Base-by-base conservation (phyloP, 2,888 invertebrate genomes). In the Caenorhabditis panamensis region DNA sequence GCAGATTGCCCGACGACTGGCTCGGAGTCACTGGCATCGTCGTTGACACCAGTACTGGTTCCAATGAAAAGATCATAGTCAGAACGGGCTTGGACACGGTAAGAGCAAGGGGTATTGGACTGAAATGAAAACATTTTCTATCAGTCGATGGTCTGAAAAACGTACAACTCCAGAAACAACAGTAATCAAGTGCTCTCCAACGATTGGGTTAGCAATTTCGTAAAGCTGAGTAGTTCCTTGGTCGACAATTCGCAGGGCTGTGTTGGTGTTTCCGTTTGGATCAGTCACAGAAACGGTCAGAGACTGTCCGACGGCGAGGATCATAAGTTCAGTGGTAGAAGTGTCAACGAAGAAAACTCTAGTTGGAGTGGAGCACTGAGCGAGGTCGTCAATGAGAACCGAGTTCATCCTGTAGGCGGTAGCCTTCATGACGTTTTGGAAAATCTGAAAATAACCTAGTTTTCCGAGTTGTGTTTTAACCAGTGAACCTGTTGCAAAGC, bases 331-430 rank as follows among this genome's bases (percentile, higher is more conserved):
- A 11, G 83, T 82, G 3, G 86, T 78, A 0, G 84, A 81, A 11
- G 83, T 59, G 54, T 88, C 88, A 63, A 85, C 84, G 31, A 88
- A 78, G 79, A 88, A 85, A 11, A 85, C 82, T 59, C 84, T 53
- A 24, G 67, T 59, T 47, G 79, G 79, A 18, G 79, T 62, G 8
- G 68, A 24, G 31, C 85, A 84, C 11, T 24, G 61, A 8, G 22
- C 36, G 4, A 85, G 56, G 64, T 85, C 84, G 54, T 85, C 84
- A 4, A 80, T 79, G 22, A 82, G 71, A 2, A 87, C 84, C 9
- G 78, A 75, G 79, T 86, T 85, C 82, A 84, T 85, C 18, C 83
- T 78, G 61, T 84, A 83, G 9, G 83, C 82, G 4, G 86, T 84
- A 13, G 83, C 75, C 22, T 76, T 78, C 51, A 85, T 82, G 18